These are phyloP conservation scores for Girardia tigrina DNA, from an alignment of 2,888 invertebrate species.

Conservation along the genomic window DNA sequence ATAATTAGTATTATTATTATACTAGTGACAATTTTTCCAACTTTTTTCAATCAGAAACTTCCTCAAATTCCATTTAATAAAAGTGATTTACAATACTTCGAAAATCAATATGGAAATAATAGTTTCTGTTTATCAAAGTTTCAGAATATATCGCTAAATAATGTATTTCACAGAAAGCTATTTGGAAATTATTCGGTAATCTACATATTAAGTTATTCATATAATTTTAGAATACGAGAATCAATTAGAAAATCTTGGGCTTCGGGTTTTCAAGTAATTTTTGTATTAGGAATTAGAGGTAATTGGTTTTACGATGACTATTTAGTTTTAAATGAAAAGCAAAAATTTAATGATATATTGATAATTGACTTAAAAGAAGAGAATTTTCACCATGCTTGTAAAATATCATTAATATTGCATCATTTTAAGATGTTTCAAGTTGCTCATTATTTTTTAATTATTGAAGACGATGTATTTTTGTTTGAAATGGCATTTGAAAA, in stretches of 20 bases:
- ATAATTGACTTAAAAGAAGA: not conserved
- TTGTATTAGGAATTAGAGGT: not conserved
- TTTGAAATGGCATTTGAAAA: not conserved
- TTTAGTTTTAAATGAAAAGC: not conserved
- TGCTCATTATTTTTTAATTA: not conserved
- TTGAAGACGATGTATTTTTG: not conserved
- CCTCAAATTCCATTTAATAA: not conserved
- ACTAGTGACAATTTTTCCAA: not conserved
- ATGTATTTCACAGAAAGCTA: too few species aligned
- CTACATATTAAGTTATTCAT: not conserved
- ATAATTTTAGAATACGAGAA: not conserved
- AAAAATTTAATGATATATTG: not conserved
- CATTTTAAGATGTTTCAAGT: not conserved
- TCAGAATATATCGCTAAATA: too few species aligned
- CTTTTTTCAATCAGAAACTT: not conserved
- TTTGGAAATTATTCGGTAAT: not conserved
- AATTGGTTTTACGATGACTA: not conserved
- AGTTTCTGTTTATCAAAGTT: too few species aligned
- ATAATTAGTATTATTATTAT: not conserved
- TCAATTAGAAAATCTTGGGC: not conserved
- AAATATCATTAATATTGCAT: not conserved
- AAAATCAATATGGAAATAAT: not conserved
- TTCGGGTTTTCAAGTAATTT: not conserved
- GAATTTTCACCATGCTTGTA: not conserved
- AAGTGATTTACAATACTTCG: not conserved